Evolutionary conservation across 2,888 invertebrate species (phyloP), one percentile per base, ranked within the genome.

Genomic region (Sesamia inferens): DNA sequence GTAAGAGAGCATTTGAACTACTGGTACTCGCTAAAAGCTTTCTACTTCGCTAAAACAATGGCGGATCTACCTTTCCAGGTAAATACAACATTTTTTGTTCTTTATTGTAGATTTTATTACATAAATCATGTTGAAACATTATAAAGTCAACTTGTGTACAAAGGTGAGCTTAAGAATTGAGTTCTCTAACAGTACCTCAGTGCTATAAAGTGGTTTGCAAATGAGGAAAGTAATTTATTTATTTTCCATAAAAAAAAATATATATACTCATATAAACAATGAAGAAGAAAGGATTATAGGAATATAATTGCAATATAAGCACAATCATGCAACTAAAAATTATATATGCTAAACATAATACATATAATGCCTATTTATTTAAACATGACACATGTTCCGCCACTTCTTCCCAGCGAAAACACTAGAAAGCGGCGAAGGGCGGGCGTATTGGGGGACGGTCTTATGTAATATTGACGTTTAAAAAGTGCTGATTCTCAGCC

Each of bases 1-100:
- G 97, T 99, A 81, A 96, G 99, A 92, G 99, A 99, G 94, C 99
- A 99, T 96, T 96, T 99, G 78, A 99, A 99, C 94, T 99, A 99
- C 91, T 99, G 99, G 99, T 99, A 99, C 94, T 99, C 99, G 44
- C 95, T 99, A 79, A 99, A 99, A 94, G 98, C 99, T n/a, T 99
- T 99, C 95, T 99, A 99, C 94, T 97, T 99, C 89, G 99, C 99
- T 68, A 99, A 99, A 95, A 99, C 99, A n/a, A 97, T 99, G 92
- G 99, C 99, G 22, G 99, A 99, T 93, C 96, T 99, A 94, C 99
- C 99, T 78, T 99, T 99, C 96, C 99, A 99, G 97, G 99, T 99
- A 96, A 96, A n/a, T 62, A 16, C 0, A 47, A 24, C 22, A 58
- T 31, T 58, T 58, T 3, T 31, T 31, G n/a, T 58, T 58, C 16